A percentile compares a stretch with the other conserved stretches of the same genome.
Conservation (phyloP, 2,113 vertebrate species). For the Geococcyx californianus region DNA sequence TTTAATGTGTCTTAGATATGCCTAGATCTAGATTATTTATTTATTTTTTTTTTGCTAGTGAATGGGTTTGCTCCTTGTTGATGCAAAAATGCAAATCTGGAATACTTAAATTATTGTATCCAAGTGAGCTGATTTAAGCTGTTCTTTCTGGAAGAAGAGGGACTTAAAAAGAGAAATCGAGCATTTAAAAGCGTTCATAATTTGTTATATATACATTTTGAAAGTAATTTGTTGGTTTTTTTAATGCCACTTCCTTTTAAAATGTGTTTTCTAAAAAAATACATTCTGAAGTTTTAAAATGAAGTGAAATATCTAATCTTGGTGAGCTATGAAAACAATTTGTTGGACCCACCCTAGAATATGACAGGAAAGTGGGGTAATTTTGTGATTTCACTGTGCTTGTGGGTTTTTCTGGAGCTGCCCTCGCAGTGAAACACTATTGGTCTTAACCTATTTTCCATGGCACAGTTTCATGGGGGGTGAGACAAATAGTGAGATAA, state of each 20-base stretch:
- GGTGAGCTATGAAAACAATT: background rate
- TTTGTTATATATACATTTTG: too few species aligned
- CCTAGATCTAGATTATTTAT: background rate
- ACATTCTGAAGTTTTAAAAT: background rate
- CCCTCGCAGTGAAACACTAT: background rate
- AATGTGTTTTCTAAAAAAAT: background rate
- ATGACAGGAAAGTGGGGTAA: background rate
- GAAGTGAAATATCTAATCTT: background rate
- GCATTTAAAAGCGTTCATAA: background rate
- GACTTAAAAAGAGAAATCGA: background rate
- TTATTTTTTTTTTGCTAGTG: background rate
- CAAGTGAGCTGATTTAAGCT: background rate
- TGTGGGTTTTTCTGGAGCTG: background rate
- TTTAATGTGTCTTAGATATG: background rate
- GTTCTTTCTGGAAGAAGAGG: background rate
- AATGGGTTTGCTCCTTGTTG: accelerated
- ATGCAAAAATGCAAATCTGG: background rate
- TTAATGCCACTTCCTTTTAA: background rate
- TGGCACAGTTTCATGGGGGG: background rate
- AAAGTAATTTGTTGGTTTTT: background rate
- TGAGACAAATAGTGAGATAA: background rate
- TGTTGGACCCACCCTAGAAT: background rate
- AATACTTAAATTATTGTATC: background rate
- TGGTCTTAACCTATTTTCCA: slow-evolving; percentile 6
- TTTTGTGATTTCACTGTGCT: background rate